Conservation (phyloP, 2,113 vertebrate genomes). For the Zosterops pallidus region DNA sequence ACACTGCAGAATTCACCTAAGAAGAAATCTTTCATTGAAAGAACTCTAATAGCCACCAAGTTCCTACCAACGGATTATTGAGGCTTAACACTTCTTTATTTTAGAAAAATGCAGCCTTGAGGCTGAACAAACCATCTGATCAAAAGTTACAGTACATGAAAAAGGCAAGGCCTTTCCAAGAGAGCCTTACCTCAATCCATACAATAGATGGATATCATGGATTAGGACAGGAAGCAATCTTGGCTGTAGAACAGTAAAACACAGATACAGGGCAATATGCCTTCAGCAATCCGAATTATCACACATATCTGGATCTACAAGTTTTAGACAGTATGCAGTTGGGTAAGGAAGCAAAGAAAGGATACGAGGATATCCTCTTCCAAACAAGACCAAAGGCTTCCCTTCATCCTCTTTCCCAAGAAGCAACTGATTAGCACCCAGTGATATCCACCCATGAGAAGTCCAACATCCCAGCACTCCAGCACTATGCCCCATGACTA, state of each 20-base stretch:
- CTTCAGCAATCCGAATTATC: neutral
- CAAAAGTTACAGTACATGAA: neutral
- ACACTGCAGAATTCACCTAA: neutral
- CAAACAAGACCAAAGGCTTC: neutral
- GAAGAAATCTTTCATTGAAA: neutral
- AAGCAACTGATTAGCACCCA: neutral
- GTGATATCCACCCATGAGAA: neutral
- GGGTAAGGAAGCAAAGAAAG: neutral
- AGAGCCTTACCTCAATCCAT: neutral
- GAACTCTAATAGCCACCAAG: neutral
- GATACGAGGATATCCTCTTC: neutral
- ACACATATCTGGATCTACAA: neutral
- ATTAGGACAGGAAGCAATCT: neutral
- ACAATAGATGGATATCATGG: rapidly evolving
- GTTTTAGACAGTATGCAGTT: neutral
- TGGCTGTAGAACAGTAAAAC: neutral
- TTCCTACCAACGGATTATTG: neutral
- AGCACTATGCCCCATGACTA: rapidly evolving
- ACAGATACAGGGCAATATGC: neutral
- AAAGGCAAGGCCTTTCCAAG: neutral
- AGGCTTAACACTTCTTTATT: neutral
- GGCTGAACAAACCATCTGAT: neutral
- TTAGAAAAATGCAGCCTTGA: neutral
- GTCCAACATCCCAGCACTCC: neutral
- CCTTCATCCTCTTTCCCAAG: neutral